Conservation (phyloP, 2,888 invertebrate genomes). For the Eupeodes latifasciatus region DNA sequence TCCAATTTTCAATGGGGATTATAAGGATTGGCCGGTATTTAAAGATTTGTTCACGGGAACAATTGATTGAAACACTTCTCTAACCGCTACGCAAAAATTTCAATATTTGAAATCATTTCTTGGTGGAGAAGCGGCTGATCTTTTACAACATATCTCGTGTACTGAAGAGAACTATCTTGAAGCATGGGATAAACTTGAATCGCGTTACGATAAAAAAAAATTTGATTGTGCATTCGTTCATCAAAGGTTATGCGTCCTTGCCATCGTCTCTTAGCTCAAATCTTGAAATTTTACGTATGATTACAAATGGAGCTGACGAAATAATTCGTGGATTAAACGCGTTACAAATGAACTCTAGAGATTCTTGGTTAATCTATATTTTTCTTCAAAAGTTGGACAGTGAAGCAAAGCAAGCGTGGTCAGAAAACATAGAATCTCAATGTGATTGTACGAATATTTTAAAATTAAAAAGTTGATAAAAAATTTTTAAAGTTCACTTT, state of each 20-base stretch:
- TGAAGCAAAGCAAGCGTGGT: conserved; percentile 47
- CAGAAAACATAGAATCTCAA: conserved; percentile 17
- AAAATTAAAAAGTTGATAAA: too few relatives aligned
- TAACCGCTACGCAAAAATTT: conserved; percentile 65
- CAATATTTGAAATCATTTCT: conserved; percentile 53
- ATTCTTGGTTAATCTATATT: conserved; percentile 43
- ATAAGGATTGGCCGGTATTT: conserved; percentile 52
- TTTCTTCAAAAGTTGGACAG: conserved; percentile 32
- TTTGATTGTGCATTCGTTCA: conserved; percentile 62
- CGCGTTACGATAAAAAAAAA: conserved; percentile 56
- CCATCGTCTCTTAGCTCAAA: conserved; percentile 36
- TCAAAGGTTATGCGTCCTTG: conserved; percentile 52
- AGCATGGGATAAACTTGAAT: conserved; percentile 62
- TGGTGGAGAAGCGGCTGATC: conserved; percentile 53
- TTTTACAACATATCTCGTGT: conserved; percentile 66
- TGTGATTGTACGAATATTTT: conserved; percentile 21
- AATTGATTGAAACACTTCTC: conserved; percentile 41
- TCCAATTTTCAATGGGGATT: conserved; percentile 56
- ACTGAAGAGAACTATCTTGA: conserved; percentile 62
- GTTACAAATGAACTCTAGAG: conserved; percentile 18
- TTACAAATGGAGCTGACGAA: conserved; percentile 58
- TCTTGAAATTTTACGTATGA: conserved; percentile 35
- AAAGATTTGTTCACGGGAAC: conserved; percentile 65
- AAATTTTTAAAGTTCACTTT: too few relatives aligned
- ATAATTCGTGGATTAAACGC: conserved; percentile 36